Conservation (phyloP, 2,888 invertebrate genomes). For the Ferrisia virgata region DNA sequence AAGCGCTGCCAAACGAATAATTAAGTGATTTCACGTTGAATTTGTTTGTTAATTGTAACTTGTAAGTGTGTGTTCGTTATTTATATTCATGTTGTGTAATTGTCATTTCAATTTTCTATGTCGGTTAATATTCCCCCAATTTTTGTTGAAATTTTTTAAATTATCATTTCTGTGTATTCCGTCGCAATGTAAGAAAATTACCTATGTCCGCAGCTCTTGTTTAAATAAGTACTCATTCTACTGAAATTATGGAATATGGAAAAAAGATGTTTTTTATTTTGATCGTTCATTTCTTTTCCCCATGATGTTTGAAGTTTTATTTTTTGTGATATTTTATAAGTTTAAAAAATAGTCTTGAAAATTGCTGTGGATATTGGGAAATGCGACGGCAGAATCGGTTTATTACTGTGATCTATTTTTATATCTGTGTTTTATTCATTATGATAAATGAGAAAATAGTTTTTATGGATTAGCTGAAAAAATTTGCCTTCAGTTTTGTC, state of each 20-base stretch:
- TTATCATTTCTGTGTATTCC: background rate
- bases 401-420: conserved; percentile 2
- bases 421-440: background rate
- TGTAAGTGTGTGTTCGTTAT: background rate
- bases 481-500: background rate
- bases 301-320: background rate
- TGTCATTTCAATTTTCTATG: background rate
- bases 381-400: background rate
- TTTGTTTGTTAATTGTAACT: background rate
- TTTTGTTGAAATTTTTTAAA: background rate
- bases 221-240: background rate
- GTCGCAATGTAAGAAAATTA: background rate
- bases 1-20: conserved; percentile 36
- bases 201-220: background rate
- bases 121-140: background rate
- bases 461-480: background rate
- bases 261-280: background rate
- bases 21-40: conserved; percentile 3
- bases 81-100: background rate
- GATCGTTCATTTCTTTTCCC: background rate
- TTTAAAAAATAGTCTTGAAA: background rate
- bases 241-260: background rate
- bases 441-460: background rate
- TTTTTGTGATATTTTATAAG: background rate
- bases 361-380: background rate